Percentiles rank a stretch among this genome's conserved stretches.
These are phyloP conservation scores for Halesus radiatus DNA, from an alignment of 1,140 invertebrate species.

Conservation along the genomic window DNA sequence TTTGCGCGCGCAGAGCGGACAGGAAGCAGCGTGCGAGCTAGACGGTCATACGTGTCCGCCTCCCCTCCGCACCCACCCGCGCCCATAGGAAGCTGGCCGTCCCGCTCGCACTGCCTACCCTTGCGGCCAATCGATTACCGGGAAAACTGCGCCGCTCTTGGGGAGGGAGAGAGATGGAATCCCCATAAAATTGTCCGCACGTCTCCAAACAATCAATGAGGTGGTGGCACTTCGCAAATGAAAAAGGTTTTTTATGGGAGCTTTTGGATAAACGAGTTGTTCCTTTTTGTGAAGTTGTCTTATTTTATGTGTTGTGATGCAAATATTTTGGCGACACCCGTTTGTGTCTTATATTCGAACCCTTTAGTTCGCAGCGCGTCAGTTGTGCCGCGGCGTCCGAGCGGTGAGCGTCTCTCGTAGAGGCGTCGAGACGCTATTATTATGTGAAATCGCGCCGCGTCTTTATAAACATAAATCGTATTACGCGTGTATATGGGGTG, in stretches of 20 bases:
- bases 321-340: background rate
- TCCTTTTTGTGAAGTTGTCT: background rate
- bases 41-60: conserved; percentile 36
- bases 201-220: too few relatives aligned
- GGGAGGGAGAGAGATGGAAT: conserved; percentile 31
- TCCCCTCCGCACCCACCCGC: background rate
- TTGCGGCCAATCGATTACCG: conserved; percentile 56
- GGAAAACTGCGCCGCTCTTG: conserved; percentile 30
- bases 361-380: conserved; percentile 52
- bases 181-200: background rate
- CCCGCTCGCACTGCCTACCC: conserved; percentile 15
- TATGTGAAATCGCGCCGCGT: conserved; percentile 40
- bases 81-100: background rate
- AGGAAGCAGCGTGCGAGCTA: conserved; percentile 17
- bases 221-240: background rate
- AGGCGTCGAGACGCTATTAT: conserved; percentile 22
- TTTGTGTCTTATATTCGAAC: conserved; percentile 55
- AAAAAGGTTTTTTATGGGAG: background rate
- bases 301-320: background rate
- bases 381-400: conserved; percentile 53
- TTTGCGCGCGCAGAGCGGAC: conserved; percentile 26
- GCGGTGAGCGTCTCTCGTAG: conserved; percentile 40
- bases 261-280: background rate
- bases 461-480: conserved; percentile 23
- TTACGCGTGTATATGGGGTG: conserved; percentile 41